Percentiles rank a stretch among this genome's conserved stretches.
Evolutionary conservation across 2,113 vertebrate species (phyloP).

Genomic region (Lathamus discolor): DNA sequence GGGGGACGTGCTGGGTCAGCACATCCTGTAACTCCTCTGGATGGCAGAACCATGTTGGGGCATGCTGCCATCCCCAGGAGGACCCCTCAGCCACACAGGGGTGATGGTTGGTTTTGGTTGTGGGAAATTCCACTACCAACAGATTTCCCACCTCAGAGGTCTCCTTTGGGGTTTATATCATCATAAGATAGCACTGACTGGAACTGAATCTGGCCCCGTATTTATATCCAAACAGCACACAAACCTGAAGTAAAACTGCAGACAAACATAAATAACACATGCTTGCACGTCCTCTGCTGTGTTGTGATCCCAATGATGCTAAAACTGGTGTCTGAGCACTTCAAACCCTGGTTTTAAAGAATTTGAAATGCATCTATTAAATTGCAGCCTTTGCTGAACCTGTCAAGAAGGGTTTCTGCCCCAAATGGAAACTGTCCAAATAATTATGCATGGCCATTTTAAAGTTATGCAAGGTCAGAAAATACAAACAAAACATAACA

Average conservation of each 20-base stretch:
- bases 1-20: not conserved
- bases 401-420: constrained; percentile 51
- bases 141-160: not conserved
- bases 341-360: not conserved
- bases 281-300: not conserved
- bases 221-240: not conserved
- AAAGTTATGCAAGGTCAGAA: constrained; percentile 54
- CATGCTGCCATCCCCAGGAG: not conserved
- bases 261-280: not conserved
- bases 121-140: not conserved
- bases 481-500: constrained; percentile 38
- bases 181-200: not conserved
- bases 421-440: constrained; percentile 57
- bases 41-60: not conserved
- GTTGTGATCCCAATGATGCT: not conserved
- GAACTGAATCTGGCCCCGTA: not conserved
- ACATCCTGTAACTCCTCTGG: not conserved
- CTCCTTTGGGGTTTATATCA: not conserved
- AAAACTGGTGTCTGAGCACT: not conserved
- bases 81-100: not conserved
- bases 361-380: constrained; percentile 26
- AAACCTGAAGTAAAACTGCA: not conserved
- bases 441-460: constrained; percentile 51
- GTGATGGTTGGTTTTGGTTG: accelerated
- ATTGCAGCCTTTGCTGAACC: constrained; percentile 39